Base-by-base conservation (phyloP, 2,113 vertebrate genomes). In the Bubo blakistoni region DNA sequence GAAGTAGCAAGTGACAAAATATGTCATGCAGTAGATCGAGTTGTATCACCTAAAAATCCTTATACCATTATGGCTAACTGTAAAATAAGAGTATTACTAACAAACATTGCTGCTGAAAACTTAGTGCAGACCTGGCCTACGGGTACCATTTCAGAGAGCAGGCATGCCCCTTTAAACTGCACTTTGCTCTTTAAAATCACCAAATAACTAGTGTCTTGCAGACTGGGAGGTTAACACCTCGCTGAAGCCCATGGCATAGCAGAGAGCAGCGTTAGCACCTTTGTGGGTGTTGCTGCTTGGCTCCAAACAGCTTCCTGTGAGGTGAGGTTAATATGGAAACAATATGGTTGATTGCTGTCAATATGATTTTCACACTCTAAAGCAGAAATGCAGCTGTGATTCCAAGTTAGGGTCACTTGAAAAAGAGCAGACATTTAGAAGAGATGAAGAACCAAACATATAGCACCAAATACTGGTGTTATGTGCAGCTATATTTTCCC, bases 181-280 rank as follows among this genome's bases (percentile, higher is more conserved):
- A 26, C 5, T 0, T n/a, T 46, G 67, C 40, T 58, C 72, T 78
- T 77, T 52, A 29, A 80, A 19, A 21, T 62, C 69, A 44, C 61
- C 61, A 47, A 0, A 57, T 59, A 58, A 91, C 19, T 9, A 25
- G 17, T 34, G 6, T 26, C 44, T 34, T 27, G n/a, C 86, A 92
- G 80, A 1, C 63, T 36, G 24, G 0, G 13, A 69, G 81, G 81
- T 91, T 94, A 30, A 46, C 87, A 69, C 88, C 93, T 90, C 74
- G 0, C 8, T 6, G 6, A 47, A 34, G 42, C 30, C 70, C 1
- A 0, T 2, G 14, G 71, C 1, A 0, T 10, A 34, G 78, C 22
- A 0, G 74, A 63, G 47, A 42, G 66, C 12, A 1, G 79, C 0
- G 0, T 74, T 66, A 46, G 16, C 82, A 14, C 86, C 79, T 92